Percentiles rank a stretch among this genome's conserved stretches.
phyloP scores from a whole-genome alignment of 2,888 invertebrate species.

The Pseudococcus longispinus region DNA sequence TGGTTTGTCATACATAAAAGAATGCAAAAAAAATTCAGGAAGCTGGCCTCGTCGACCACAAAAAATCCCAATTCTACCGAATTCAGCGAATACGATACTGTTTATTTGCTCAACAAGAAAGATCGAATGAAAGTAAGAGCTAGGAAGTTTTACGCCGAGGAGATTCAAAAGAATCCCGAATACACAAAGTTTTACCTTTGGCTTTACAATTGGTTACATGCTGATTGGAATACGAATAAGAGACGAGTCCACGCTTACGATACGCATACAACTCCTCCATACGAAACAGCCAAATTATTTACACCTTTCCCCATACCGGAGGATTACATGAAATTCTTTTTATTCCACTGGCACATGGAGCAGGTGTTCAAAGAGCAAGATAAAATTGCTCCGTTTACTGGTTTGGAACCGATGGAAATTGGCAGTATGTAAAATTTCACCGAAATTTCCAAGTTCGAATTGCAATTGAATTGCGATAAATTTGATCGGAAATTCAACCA shows the following conservation, averaged over 20 bases:
- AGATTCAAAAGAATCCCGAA: not conserved
- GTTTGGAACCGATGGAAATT: not conserved
- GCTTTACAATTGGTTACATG: conserved; percentile 3
- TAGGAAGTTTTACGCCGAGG: not conserved
- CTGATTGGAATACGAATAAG: conserved; percentile 28
- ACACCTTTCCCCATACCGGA: not conserved
- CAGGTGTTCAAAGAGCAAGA: conserved; percentile 21
- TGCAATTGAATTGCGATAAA: not conserved
- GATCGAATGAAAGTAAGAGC: not conserved
- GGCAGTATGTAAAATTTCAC: not conserved
- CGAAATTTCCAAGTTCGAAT: not conserved
- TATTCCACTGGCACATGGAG: conserved; percentile 14
- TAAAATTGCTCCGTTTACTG: conserved; percentile 1
- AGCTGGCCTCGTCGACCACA: not conserved
- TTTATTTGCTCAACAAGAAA: not conserved
- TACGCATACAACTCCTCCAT: not conserved
- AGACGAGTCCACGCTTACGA: not conserved
- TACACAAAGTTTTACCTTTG: conserved; percentile 20
- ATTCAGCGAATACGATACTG: not conserved
- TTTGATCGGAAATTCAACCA: not conserved
- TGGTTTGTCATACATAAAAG: not conserved
- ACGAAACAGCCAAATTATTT: not conserved
- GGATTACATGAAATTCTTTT: not conserved
- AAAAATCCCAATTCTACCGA: not conserved
- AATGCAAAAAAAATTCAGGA: not conserved